Evolutionary conservation across 2,888 invertebrate species (phyloP).

Genomic region (Apomyelois bistriatella): DNA sequence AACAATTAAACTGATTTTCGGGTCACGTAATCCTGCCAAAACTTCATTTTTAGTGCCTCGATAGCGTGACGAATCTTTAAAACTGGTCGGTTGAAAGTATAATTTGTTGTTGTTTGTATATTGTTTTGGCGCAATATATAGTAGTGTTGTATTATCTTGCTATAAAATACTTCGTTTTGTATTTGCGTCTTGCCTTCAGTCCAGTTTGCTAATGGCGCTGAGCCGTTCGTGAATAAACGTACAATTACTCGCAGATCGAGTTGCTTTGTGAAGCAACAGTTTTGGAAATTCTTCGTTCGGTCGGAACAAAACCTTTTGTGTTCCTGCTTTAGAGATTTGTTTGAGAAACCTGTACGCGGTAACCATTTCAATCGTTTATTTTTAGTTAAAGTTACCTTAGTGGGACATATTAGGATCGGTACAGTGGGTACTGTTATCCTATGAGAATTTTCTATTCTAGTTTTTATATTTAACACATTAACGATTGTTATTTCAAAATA

Average conservation of each 20-base stretch:
- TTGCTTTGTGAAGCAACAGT: slow-evolving; percentile 5
- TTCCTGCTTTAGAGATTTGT: slow-evolving; percentile 1
- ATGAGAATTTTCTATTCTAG: background rate
- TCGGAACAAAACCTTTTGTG: slow-evolving; percentile 6
- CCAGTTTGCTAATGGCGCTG: background rate
- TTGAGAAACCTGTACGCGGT: background rate
- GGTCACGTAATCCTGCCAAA: too few species aligned
- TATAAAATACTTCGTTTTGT: background rate
- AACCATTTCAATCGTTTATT: background rate
- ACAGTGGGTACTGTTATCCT: too few species aligned
- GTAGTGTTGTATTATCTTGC: too few species aligned
- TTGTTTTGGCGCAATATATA: too few species aligned
- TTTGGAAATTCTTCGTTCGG: slow-evolving; percentile 7
- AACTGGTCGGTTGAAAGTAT: too few species aligned
- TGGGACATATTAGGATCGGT: too few species aligned
- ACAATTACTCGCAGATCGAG: slow-evolving; percentile 4
- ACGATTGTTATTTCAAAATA: too few species aligned
- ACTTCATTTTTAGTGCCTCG: too few species aligned
- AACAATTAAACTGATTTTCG: too few species aligned
- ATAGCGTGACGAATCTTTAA: too few species aligned
- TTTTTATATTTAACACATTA: too few species aligned
- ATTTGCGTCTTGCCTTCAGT: background rate
- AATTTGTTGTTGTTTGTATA: too few species aligned
- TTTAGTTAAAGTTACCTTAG: background rate
- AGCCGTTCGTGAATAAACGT: slow-evolving; percentile 4